Conservation (phyloP, 2,888 invertebrate species). For the Pteria penguin region DNA sequence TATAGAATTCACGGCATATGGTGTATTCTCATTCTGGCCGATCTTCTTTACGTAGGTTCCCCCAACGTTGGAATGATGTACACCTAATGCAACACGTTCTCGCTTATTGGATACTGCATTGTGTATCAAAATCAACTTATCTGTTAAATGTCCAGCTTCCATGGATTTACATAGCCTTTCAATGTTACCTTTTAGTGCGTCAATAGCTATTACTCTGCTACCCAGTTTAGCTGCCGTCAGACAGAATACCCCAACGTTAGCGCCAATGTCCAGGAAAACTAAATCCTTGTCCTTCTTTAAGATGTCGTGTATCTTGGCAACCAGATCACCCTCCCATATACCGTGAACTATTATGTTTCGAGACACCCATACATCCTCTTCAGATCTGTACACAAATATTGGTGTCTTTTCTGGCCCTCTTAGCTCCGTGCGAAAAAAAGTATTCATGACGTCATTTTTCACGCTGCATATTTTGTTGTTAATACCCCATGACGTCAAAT, state of each 20-base stretch:
- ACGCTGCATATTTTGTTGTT: no score
- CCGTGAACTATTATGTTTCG: conserved; percentile 33
- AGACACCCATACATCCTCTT: conserved; percentile 35
- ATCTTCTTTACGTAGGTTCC: conserved; percentile 35
- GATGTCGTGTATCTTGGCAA: conserved; percentile 5
- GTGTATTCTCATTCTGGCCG: no score
- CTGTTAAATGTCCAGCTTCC: conserved; percentile 13
- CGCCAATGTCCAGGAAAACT: conserved; percentile 36
- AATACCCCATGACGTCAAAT: no score
- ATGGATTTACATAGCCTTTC: conserved; percentile 34
- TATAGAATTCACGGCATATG: conserved; percentile 25
- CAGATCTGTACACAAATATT: conserved; percentile 30
- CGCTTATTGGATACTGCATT: conserved; percentile 38
- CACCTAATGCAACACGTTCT: conserved; percentile 37
- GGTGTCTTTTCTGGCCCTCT: conserved; percentile 29
- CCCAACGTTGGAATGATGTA: conserved; percentile 29
- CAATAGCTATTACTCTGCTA: conserved; percentile 30
- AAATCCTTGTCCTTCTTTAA: conserved; percentile 32
- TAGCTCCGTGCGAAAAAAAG: conserved; percentile 23
- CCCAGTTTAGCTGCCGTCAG: conserved; percentile 32
- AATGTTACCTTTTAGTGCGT: conserved; percentile 30
- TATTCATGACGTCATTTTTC: no score
- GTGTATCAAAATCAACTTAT: conserved; percentile 24
- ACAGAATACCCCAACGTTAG: conserved; percentile 42
- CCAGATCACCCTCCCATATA: conserved; percentile 37